Evolutionary conservation across 2,113 vertebrate genomes (phyloP).

Genomic region (Silurus meridionalis): DNA sequence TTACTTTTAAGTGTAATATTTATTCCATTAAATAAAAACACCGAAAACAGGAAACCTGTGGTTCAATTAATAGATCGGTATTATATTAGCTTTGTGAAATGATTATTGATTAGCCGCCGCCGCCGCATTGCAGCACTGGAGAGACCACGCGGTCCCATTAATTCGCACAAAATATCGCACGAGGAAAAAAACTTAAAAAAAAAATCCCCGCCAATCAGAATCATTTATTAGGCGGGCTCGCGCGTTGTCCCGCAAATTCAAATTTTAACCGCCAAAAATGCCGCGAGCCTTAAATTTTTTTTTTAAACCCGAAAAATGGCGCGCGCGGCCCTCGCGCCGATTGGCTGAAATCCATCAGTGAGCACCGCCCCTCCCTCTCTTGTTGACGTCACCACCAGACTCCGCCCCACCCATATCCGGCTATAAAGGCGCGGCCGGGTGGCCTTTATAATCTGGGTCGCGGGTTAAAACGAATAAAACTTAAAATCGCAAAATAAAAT

Average conservation of each 20-base stretch:
- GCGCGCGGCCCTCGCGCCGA: conserved; percentile 51
- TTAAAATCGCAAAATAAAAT: neutral
- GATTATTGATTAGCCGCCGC: neutral
- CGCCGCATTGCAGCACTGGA: neutral
- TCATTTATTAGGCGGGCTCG: neutral
- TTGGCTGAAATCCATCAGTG: conserved; percentile 56
- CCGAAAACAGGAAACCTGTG: too few species aligned
- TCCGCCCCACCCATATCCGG: conserved; percentile 47
- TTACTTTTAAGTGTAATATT: too few species aligned
- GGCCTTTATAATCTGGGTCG: neutral
- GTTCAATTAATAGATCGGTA: too few species aligned
- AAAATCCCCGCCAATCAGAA: neutral
- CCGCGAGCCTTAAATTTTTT: neutral
- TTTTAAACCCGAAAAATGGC: neutral
- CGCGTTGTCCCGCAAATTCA: neutral
- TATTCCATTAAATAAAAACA: too few species aligned
- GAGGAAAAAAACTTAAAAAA: neutral
- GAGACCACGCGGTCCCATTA: neutral
- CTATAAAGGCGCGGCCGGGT: conserved; percentile 7
- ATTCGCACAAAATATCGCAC: neutral
- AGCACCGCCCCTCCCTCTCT: neutral
- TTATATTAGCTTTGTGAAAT: neutral
- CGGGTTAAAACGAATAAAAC: neutral
- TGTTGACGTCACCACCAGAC: conserved; percentile 60
- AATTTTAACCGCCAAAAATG: neutral